Evolutionary conservation across 2,113 vertebrate species (phyloP).

Genomic region (Odobenus rosmarus): DNA sequence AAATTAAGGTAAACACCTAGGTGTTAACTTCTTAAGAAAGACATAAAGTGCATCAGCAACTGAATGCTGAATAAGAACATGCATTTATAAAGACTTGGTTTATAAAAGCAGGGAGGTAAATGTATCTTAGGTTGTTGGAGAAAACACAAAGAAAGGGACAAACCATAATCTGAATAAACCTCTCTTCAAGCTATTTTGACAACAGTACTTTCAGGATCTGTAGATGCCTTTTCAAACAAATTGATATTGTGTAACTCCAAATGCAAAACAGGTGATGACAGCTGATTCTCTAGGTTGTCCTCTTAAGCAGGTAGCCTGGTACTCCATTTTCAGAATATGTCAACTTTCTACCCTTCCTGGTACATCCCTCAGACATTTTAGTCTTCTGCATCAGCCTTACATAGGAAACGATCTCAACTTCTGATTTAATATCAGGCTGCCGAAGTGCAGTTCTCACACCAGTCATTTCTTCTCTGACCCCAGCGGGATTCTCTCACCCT

Average conservation of each 20-base stretch:
- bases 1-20: background rate
- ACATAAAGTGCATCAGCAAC: background rate
- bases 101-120: background rate
- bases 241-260: background rate
- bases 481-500: background rate
- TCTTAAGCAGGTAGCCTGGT: background rate
- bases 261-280: background rate
- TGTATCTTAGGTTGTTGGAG: background rate
- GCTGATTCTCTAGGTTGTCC: background rate
- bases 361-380: background rate
- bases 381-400: background rate
- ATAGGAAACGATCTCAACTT: background rate
- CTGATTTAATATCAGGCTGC: background rate
- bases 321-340: background rate
- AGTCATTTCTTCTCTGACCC: background rate
- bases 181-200: background rate
- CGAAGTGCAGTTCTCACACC: background rate
- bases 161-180: background rate
- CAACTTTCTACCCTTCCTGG: background rate
- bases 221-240: background rate
- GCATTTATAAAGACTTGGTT: background rate
- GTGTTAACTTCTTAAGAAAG: slow-evolving; percentile 3
- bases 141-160: background rate
- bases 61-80: background rate
- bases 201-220: background rate